Base-by-base conservation (phyloP, 2,888 invertebrate species). In the Dasysyrphus tricinctus region DNA sequence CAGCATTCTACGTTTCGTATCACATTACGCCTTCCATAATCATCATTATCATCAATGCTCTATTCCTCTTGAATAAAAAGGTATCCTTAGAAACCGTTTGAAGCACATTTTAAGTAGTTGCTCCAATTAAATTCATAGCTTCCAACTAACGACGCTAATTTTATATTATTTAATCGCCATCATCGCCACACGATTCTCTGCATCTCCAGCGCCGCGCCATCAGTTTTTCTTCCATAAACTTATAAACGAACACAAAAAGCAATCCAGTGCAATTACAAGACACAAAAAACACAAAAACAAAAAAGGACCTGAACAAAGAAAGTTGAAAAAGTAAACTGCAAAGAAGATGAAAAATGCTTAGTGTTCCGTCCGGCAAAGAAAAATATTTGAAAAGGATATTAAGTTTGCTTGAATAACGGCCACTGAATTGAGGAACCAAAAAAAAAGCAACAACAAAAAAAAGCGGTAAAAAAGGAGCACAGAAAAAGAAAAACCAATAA, bases 311-410 rank as follows among this genome's bases (percentile, higher is more conserved):
- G 24, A 63, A 70, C 65, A 70, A 78, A 73, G 77, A 57, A 59
- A 51, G 34, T 39, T 32, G 3, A 32, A 44, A 61, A 56, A 65
- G 65, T 49, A 14, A 42, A 51, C 39, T 51, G 7, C 19, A 73
- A 67, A 69, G 69, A 75, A 34, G 34, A 76, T 57, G 65, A 72
- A 70, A 49, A 73, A 69, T 57, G 73, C 63, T 77, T 56, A 49
- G 61, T 69, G 73, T 81, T 80, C 76, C 76, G 72, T 56, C 44
- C 69, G 70, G 59, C 42, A 72, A 79, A 74, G 69, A 75, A 78
- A 86, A 86, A 82, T 82, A 86, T 86, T 86, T 79, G 75, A 86
- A 86, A 86, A 86, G 86, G 86, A 86, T 86, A 86, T 86, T 86
- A 82, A 82, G 82, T 86, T 86, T 86, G 86, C 86, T 78, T 78